Percentiles rank a stretch among this genome's conserved stretches.
Conservation (phyloP, 2,888 invertebrate species). For the Thecophora atra region DNA sequence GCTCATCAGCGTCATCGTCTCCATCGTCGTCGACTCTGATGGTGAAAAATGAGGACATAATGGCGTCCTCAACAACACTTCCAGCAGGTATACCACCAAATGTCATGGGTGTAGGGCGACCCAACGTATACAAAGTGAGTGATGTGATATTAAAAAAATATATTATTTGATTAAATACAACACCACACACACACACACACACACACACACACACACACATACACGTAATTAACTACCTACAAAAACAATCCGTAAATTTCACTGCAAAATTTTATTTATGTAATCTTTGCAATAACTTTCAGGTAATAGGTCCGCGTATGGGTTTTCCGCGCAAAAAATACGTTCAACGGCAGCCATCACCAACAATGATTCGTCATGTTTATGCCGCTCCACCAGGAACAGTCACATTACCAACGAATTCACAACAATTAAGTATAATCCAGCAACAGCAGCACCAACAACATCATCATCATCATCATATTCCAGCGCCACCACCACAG, state of each 20-base stretch:
- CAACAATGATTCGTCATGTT: constrained; percentile 74
- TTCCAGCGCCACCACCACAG: constrained; percentile 45
- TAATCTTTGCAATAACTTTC: constrained; percentile 18
- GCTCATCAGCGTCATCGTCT: constrained; percentile 34
- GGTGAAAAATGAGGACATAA: constrained; percentile 52
- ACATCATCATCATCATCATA: constrained; percentile 46
- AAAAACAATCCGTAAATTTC: too few species aligned
- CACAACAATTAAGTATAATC: constrained; percentile 47
- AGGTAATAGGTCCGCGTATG: constrained; percentile 65
- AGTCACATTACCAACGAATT: constrained; percentile 38
- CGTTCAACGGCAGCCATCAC: constrained; percentile 70
- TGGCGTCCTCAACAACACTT: constrained; percentile 42
- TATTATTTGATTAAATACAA: too few species aligned
- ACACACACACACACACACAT: too few species aligned
- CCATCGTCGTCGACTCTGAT: constrained; percentile 42
- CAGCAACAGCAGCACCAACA: constrained; percentile 51
- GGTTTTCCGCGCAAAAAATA: constrained; percentile 66
- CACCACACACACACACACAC: too few species aligned
- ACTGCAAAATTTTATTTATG: too few species aligned
- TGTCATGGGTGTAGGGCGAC: constrained; percentile 61
- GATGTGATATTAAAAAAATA: too few species aligned
- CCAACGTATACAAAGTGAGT: constrained; percentile 62
- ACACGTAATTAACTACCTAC: too few species aligned
- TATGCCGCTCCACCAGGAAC: constrained; percentile 49
- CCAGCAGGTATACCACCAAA: constrained; percentile 55